These are phyloP conservation scores for Pheosia gnoma DNA, from an alignment of 2,888 invertebrate genomes.

Conservation along the genomic window DNA sequence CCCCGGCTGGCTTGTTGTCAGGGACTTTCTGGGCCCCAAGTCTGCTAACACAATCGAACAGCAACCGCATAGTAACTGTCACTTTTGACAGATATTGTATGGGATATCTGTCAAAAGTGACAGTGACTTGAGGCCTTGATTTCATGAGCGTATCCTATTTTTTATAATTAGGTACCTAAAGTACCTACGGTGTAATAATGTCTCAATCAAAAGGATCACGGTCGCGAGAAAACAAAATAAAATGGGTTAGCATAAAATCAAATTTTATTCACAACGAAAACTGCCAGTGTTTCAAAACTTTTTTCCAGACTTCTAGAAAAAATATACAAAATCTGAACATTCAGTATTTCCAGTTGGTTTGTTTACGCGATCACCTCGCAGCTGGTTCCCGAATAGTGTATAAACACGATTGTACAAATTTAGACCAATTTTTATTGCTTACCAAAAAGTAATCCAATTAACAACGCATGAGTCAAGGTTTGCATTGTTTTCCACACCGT, in stretches of 20 bases:
- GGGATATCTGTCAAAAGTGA: no score
- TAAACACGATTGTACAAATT: constrained; percentile 54
- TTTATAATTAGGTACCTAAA: no score
- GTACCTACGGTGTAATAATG: no score
- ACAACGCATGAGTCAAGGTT: constrained; percentile 58
- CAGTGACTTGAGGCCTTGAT: no score
- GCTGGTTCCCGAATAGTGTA: constrained; percentile 43
- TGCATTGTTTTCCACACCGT: constrained; percentile 60
- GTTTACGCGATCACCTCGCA: constrained; percentile 30
- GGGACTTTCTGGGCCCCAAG: no score
- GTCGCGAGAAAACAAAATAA: not conserved
- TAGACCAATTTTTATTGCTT: constrained; percentile 63
- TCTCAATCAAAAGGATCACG: no score
- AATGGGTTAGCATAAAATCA: not conserved
- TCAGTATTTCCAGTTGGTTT: constrained; percentile 26
- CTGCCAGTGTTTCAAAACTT: not conserved
- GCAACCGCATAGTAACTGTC: no score
- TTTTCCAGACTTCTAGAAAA: constrained; percentile 6
- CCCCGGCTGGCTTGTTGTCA: no score
- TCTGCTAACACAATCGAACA: no score
- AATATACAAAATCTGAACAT: constrained; percentile 9
- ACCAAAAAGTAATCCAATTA: constrained; percentile 69
- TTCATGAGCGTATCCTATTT: no score
- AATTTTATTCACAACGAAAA: not conserved
- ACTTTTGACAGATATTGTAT: no score